These are phyloP conservation scores for Felis chaus DNA, from an alignment of 2,113 vertebrate genomes.

Conservation along the genomic window DNA sequence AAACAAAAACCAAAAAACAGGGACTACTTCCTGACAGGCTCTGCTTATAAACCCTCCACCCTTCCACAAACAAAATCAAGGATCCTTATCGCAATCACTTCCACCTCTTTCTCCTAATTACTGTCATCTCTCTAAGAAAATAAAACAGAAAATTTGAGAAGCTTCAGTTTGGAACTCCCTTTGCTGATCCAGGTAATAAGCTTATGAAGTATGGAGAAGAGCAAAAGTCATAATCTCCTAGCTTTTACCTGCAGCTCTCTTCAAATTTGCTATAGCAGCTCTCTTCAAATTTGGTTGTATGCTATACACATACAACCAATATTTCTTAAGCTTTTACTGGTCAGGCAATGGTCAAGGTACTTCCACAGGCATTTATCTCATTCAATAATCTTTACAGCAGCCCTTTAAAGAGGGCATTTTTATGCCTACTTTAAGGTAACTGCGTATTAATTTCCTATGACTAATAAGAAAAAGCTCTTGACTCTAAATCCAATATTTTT, in stretches of 20 bases:
- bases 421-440: background rate
- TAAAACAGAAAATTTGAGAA: background rate
- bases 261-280: background rate
- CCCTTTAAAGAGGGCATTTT: background rate
- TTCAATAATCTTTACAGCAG: background rate
- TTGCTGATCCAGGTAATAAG: conserved; percentile 58
- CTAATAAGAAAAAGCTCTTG: background rate
- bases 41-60: background rate
- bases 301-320: background rate
- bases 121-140: conserved; percentile 24
- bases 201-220: background rate
- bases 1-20: background rate
- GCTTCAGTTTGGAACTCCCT: background rate
- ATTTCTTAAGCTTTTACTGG: background rate
- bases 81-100: background rate
- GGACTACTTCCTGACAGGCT: background rate
- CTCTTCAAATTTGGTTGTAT: background rate
- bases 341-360: background rate
- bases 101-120: background rate
- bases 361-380: background rate
- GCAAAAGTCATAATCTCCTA: background rate
- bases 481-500: background rate
- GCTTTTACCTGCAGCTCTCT: background rate
- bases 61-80: background rate
- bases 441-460: background rate